Evolutionary conservation across 2,797 vertebrate species (phyloP).

Genomic region (Sarcoramphus papa): DNA sequence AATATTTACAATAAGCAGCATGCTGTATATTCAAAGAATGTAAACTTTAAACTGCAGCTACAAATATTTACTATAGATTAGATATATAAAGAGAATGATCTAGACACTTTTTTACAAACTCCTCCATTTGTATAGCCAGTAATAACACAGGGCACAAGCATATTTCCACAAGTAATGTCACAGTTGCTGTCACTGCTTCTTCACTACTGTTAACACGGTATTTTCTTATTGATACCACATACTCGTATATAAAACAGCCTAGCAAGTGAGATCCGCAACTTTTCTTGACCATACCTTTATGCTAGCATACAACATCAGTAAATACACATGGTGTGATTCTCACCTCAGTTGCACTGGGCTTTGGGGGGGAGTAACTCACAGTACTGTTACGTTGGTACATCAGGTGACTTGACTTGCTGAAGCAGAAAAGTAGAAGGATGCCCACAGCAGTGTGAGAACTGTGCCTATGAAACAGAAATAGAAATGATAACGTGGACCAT

Average conservation of each 20-base stretch:
- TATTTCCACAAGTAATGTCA: not conserved
- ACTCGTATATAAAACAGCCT: not conserved
- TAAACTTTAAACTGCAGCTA: not conserved
- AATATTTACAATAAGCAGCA: not conserved
- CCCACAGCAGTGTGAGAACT: not conserved
- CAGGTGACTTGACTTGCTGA: not conserved
- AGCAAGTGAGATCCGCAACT: not conserved
- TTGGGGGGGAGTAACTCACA: not conserved
- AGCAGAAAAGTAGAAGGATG: not conserved
- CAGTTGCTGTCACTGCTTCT: not conserved
- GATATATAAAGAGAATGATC: not conserved
- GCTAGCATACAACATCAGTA: not conserved
- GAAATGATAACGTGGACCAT: not conserved
- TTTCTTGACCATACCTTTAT: not conserved
- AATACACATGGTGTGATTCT: not conserved
- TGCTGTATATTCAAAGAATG: not conserved
- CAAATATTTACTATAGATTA: not conserved
- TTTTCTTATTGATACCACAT: not conserved
- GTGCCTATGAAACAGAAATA: not conserved
- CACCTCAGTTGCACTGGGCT: not conserved
- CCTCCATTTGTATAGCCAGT: fast-evolving
- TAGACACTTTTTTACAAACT: not conserved
- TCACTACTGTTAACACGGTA: not conserved
- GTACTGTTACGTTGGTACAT: fast-evolving
- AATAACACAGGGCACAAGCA: not conserved